phyloP scores from a whole-genome alignment of 2,113 vertebrate species.

The Bucco capensis region DNA sequence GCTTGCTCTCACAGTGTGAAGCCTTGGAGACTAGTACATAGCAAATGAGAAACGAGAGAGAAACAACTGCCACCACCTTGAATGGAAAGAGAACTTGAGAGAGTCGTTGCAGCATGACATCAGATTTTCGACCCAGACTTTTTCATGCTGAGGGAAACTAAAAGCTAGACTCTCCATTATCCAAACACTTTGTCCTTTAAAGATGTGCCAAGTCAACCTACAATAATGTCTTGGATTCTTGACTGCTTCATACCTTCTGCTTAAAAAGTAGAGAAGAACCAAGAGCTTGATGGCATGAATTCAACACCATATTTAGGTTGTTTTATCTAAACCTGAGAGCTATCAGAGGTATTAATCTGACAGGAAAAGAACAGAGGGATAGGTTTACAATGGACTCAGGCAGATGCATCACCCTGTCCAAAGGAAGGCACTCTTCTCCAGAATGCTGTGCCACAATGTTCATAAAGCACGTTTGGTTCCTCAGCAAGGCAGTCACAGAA shows the following conservation, averaged over 20 bases:
- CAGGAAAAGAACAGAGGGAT: not conserved
- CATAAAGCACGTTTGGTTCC: not conserved
- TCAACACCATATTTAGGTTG: not conserved
- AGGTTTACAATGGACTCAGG: not conserved
- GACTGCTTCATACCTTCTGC: not conserved
- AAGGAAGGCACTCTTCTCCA: not conserved
- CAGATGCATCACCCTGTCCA: not conserved
- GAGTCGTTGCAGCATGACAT: not conserved
- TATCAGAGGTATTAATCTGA: not conserved
- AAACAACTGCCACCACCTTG: not conserved
- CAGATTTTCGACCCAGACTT: not conserved
- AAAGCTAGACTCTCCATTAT: not conserved
- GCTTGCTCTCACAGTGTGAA: not conserved
- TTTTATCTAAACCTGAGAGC: not conserved
- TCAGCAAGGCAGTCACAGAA: not conserved
- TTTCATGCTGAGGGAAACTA: not conserved
- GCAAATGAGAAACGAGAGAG: not conserved
- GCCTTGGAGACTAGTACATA: not conserved
- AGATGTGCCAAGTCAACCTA: not conserved
- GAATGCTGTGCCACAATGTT: rapidly evolving
- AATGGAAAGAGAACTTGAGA: not conserved
- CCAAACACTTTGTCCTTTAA: not conserved
- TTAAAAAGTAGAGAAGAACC: not conserved
- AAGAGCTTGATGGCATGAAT: not conserved
- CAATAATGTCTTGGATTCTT: not conserved